Evolutionary conservation across 92 coral and sea anemone genomes (phyloP), one percentile per base, ranked within the genome.

Genomic region (Epizoanthus rinbou): DNA sequence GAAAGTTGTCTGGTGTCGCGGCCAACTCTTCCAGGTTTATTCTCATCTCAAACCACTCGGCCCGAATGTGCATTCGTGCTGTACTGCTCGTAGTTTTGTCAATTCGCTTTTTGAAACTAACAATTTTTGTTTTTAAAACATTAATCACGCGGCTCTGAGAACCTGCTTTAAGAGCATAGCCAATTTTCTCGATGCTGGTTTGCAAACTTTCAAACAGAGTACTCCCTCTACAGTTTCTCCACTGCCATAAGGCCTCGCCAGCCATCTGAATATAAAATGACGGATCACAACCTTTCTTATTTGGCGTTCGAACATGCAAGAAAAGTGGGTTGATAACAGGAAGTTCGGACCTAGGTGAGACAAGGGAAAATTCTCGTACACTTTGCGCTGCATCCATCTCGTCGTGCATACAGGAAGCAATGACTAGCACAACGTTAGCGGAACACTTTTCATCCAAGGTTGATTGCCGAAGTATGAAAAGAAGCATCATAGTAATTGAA

Each of bases 191-290:
- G 2, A 64, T 64, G 69, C 69, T 64, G 69, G 16, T 0, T 64
- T 64, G 69, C 16, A 64, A 64, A 64, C 69, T 64, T 23, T 64
- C 39, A 64, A 64, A 64, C 17, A 64, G 35, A 64, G 15, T 23
- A 1, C 7, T 64, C 16, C 69, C 69, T 64, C 69, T 64, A 14
- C 69, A 64, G 69, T 64, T 64, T 64, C 37, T 64, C 69, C 69
- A 64, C 5, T 22, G 69, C 69, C 69, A 64, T 64, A 64, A 64
- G 69, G 69, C 69, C 39, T 64, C 69, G 35, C 69, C 69, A 64
- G 16, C 7, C 37, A 64, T 64, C 69, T 64, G 37, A 64, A 64
- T 21, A 7, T 64, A 64, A 64, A 64, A 64, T 5, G 39, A 64
- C 69, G 69, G 69, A 64, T 64, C 69, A 14, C 69, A 64, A 7